Evolutionary conservation across 2,113 vertebrate genomes (phyloP).

Genomic region (Dermatemys mawii): DNA sequence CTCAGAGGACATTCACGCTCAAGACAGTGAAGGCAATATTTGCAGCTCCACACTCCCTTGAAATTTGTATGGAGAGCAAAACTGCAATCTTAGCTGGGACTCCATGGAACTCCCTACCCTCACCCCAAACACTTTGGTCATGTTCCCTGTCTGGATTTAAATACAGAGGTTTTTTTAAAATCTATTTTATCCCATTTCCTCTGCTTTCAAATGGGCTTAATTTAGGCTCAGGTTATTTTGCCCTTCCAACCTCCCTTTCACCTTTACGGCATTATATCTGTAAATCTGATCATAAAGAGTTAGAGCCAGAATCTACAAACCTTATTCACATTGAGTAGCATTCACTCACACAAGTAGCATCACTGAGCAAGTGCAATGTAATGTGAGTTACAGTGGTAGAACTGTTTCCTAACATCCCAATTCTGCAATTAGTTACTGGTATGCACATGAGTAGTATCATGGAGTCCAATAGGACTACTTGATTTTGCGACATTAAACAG

Average conservation of each 20-base stretch:
- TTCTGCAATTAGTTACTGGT: background rate
- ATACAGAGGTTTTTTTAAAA: background rate
- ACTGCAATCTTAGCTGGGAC: background rate
- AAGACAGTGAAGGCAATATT: background rate
- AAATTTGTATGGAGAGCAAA: background rate
- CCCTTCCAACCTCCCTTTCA: background rate
- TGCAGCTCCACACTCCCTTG: background rate
- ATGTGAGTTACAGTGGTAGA: background rate
- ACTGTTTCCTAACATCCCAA: background rate
- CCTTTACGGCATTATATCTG: background rate
- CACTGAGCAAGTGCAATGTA: background rate
- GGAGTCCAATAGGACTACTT: background rate
- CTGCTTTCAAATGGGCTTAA: background rate
- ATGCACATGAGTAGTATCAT: background rate
- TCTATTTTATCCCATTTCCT: background rate
- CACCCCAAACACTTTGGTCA: background rate
- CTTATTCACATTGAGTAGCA: background rate
- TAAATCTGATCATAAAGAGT: background rate
- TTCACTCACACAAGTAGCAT: background rate
- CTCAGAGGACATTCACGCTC: background rate
- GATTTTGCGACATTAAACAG: background rate
- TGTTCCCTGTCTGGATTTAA: background rate
- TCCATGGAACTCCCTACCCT: background rate
- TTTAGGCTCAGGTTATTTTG: background rate
- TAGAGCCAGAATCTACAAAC: background rate